These are phyloP conservation scores for Paramisgurnus dabryanus DNA, from an alignment of 2,113 vertebrate species.

Conservation along the genomic window DNA sequence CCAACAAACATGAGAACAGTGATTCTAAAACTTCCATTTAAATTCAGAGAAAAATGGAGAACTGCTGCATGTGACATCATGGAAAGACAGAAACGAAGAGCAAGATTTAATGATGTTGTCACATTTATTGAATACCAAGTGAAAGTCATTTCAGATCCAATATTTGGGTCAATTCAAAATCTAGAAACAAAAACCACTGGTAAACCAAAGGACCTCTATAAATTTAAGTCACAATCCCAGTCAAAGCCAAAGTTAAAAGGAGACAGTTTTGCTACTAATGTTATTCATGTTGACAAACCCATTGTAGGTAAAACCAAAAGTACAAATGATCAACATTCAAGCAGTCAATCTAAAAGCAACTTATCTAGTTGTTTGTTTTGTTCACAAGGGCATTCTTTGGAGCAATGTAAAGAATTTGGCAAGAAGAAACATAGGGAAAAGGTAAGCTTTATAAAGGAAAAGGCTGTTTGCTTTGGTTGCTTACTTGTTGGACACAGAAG, in stretches of 20 bases:
- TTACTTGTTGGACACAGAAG: background rate
- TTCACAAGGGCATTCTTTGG: background rate
- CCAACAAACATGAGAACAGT: slow-evolving; percentile 22
- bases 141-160: slow-evolving; percentile 14
- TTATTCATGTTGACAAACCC: background rate
- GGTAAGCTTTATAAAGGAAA: slow-evolving; percentile 21
- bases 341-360: background rate
- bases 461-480: slow-evolving; percentile 36
- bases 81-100: slow-evolving; percentile 6
- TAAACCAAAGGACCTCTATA: background rate
- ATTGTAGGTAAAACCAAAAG: background rate
- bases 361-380: background rate
- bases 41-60: slow-evolving; percentile 33
- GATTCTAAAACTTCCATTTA: slow-evolving; percentile 42
- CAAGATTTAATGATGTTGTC: slow-evolving; percentile 25
- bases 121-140: slow-evolving; percentile 41
- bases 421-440: slow-evolving; percentile 9
- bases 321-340: background rate
- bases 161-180: slow-evolving; percentile 4
- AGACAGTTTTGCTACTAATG: slow-evolving; percentile 7
- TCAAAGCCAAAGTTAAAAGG: slow-evolving; percentile 4
- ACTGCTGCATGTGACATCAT: slow-evolving; percentile 24
- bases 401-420: slow-evolving; percentile 8
- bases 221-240: background rate
- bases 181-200: background rate